Evolutionary conservation across 1,140 invertebrate species (phyloP).

Genomic region (Drosophila simulans): DNA sequence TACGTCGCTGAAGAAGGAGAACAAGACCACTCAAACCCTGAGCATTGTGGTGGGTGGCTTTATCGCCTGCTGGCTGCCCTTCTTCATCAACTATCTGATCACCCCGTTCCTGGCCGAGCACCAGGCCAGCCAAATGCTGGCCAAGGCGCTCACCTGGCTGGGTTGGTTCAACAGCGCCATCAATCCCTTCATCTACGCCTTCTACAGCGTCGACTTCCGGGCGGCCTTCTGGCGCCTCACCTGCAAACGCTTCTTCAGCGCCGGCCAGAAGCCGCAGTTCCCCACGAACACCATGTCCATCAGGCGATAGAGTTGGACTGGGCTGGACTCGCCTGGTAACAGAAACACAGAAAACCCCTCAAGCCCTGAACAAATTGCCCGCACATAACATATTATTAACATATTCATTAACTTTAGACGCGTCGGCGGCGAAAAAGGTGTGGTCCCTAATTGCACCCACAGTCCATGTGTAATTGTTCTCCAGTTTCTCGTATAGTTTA

Average conservation of each 20-base stretch:
- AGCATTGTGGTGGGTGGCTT: slow-evolving; percentile 97
- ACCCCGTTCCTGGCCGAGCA: slow-evolving; percentile 89
- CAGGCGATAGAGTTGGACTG: slow-evolving; percentile 59
- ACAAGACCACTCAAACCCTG: slow-evolving; percentile 95
- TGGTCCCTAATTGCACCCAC: slow-evolving; percentile 51
- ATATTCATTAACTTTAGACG: slow-evolving; percentile 53
- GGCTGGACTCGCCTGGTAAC: background rate
- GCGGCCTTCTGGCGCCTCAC: slow-evolving; percentile 93
- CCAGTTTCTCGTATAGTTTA: slow-evolving; percentile 43
- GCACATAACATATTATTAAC: slow-evolving; percentile 51
- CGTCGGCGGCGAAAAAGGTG: slow-evolving; percentile 12
- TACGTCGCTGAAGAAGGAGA: slow-evolving; percentile 90
- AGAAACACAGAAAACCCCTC: background rate
- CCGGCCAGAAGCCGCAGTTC: slow-evolving; percentile 76
- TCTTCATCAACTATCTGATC: slow-evolving; percentile 94
- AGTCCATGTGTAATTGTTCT: slow-evolving; percentile 42
- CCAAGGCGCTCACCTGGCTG: slow-evolving; percentile 94
- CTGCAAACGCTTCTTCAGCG: slow-evolving; percentile 85
- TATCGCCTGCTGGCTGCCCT: slow-evolving; percentile 95
- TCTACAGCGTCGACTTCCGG: slow-evolving; percentile 93
- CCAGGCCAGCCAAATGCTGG: slow-evolving; percentile 87
- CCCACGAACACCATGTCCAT: slow-evolving; percentile 83
- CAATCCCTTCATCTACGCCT: slow-evolving; percentile 95
- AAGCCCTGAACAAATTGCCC: slow-evolving; percentile 26
- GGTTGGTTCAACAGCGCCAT: slow-evolving; percentile 97